phyloP scores from a whole-genome alignment of 2,888 invertebrate genomes.

The Folsomia manolachei region DNA sequence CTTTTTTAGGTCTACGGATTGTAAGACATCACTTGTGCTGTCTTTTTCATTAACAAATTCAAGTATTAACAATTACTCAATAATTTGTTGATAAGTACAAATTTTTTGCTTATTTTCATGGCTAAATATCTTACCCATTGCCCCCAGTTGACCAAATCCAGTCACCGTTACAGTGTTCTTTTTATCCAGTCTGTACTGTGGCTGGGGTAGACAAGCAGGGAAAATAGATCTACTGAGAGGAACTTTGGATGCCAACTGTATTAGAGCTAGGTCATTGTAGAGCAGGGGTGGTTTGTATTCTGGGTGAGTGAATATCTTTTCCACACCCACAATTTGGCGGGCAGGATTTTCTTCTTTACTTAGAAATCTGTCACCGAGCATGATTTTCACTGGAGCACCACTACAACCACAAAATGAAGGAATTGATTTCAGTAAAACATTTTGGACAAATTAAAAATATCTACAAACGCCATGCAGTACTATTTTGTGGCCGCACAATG shows the following conservation, averaged over 20 bases:
- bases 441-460: neutral
- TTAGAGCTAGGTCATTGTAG: slow-evolving; percentile 50
- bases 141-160: slow-evolving; percentile 42
- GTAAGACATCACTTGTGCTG: slow-evolving; percentile 33
- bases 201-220: slow-evolving; percentile 46
- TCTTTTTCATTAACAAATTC: slow-evolving; percentile 29
- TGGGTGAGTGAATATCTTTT: slow-evolving; percentile 38
- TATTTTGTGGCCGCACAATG: neutral
- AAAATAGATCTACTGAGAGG: slow-evolving; percentile 31
- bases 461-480: neutral
- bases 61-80: neutral
- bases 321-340: slow-evolving; percentile 25
- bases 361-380: slow-evolving; percentile 36
- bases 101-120: no score
- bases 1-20: slow-evolving; percentile 32
- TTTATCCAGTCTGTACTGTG: slow-evolving; percentile 27
- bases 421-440: neutral
- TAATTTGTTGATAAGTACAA: neutral
- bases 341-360: slow-evolving; percentile 25
- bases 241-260: slow-evolving; percentile 41
- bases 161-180: slow-evolving; percentile 28
- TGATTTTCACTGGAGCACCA: slow-evolving; percentile 25
- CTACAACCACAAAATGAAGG: no score
- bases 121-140: no score
- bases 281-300: slow-evolving; percentile 36